A percentile compares a stretch with the other conserved stretches of the same genome.
phyloP scores from a whole-genome alignment of 2,888 invertebrate species.

The Brachylomia viminalis region DNA sequence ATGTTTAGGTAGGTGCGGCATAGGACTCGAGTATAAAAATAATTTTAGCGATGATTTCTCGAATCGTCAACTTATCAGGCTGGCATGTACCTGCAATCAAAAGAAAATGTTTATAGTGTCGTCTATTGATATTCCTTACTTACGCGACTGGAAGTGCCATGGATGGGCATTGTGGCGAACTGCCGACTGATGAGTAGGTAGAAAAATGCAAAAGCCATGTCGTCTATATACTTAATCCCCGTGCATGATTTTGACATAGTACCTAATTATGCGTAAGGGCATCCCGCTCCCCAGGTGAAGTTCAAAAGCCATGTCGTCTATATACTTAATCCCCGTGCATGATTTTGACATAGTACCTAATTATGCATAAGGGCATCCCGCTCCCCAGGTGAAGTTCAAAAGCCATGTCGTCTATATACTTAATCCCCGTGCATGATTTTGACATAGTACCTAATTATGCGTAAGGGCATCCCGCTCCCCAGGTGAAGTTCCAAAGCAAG shows the following conservation, averaged over 20 bases:
- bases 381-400: not conserved
- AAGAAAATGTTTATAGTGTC: constrained; percentile 42
- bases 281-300: not conserved
- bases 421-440: not conserved
- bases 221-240: not conserved
- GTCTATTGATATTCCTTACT: constrained; percentile 23
- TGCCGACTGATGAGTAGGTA: not conserved
- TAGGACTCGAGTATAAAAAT: constrained; percentile 54
- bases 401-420: not conserved
- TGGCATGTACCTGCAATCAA: constrained; percentile 71
- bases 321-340: not conserved
- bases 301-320: too few species aligned
- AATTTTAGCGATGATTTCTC: constrained; percentile 54
- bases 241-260: not conserved
- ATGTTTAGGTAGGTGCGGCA: constrained; percentile 58
- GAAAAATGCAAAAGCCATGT: constrained; percentile 10
- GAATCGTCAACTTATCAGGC: constrained; percentile 54
- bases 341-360: not conserved
- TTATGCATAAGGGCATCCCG: constrained; percentile 7
- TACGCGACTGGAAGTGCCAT: not conserved
- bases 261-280: constrained; percentile 7
- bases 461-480: not conserved
- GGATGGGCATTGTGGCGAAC: constrained; percentile 7
- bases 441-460: not conserved
- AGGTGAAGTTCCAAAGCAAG: not conserved